These are phyloP conservation scores for Pachydiplax longipennis DNA, from an alignment of 2,888 invertebrate genomes.

Conservation along the genomic window DNA sequence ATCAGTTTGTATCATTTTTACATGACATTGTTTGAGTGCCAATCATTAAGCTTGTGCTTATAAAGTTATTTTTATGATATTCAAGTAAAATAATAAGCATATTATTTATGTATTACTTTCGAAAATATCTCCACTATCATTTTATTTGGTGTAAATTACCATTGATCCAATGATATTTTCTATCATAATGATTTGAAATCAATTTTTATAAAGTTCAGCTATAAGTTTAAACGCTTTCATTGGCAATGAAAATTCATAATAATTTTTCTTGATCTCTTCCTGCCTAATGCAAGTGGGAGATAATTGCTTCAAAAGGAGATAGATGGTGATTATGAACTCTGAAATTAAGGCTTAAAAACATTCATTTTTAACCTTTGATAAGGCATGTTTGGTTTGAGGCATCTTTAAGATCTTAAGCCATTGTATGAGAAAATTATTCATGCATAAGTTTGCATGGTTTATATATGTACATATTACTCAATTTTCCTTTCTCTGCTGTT, in stretches of 20 bases:
- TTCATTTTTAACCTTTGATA: conserved; percentile 32
- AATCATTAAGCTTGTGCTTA: too few relatives aligned
- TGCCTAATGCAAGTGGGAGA: conserved; percentile 6
- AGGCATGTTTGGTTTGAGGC: conserved; percentile 39
- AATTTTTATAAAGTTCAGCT: background rate
- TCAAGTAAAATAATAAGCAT: too few relatives aligned
- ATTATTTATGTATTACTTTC: too few relatives aligned
- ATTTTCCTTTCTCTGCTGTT: too few relatives aligned
- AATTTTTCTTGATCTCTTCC: conserved; percentile 30
- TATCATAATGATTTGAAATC: too few relatives aligned
- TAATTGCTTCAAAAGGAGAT: background rate
- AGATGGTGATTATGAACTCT: conserved; percentile 25
- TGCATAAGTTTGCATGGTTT: conserved; percentile 41
- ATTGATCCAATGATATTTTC: too few relatives aligned
- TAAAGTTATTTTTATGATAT: too few relatives aligned
- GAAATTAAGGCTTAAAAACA: conserved; percentile 6
- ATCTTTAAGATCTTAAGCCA: background rate
- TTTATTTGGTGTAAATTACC: too few relatives aligned
- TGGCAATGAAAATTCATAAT: background rate
- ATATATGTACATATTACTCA: background rate
- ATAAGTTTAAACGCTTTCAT: background rate
- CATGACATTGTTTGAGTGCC: too few relatives aligned
- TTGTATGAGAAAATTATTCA: conserved; percentile 14
- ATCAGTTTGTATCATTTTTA: too few relatives aligned
- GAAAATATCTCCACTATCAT: too few relatives aligned